Evolutionary conservation across 2,888 invertebrate genomes (phyloP).

Genomic region (Lycocerus yunnanus): DNA sequence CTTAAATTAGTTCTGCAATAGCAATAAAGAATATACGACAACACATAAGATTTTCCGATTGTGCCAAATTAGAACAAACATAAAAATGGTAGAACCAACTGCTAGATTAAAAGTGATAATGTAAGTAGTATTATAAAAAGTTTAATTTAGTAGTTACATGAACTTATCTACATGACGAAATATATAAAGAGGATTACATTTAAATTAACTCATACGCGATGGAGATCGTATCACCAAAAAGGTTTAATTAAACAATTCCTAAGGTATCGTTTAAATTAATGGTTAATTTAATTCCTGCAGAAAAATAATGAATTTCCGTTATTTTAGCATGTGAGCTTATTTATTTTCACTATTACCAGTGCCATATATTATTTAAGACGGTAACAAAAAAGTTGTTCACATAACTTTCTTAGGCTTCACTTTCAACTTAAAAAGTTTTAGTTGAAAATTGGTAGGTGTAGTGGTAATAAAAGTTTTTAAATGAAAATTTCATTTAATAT

Average conservation of each 20-base stretch:
- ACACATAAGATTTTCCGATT: background rate
- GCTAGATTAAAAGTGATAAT: background rate
- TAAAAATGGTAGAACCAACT: background rate
- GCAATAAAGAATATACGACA: background rate
- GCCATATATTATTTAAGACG: slow-evolving; percentile 9
- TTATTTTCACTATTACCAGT: background rate
- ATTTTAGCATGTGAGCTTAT: background rate
- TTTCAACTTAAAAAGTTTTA: slow-evolving; percentile 13
- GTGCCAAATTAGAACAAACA: background rate
- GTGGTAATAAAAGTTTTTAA: background rate
- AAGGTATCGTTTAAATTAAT: background rate
- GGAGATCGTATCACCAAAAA: background rate
- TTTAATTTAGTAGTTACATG: background rate
- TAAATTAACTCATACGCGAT: background rate
- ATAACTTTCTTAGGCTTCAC: slow-evolving; percentile 8
- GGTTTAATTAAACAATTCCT: slow-evolving; percentile 1
- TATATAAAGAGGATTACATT: background rate
- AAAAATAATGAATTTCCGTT: background rate
- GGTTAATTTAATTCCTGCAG: background rate
- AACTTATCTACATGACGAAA: background rate
- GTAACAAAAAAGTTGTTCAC: slow-evolving; percentile 6
- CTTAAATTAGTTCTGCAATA: background rate
- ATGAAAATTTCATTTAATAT: background rate
- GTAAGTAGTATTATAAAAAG: background rate
- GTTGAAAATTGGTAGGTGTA: slow-evolving; percentile 4